These are phyloP conservation scores for Archips xylosteana DNA, from an alignment of 2,888 invertebrate species.

Conservation along the genomic window DNA sequence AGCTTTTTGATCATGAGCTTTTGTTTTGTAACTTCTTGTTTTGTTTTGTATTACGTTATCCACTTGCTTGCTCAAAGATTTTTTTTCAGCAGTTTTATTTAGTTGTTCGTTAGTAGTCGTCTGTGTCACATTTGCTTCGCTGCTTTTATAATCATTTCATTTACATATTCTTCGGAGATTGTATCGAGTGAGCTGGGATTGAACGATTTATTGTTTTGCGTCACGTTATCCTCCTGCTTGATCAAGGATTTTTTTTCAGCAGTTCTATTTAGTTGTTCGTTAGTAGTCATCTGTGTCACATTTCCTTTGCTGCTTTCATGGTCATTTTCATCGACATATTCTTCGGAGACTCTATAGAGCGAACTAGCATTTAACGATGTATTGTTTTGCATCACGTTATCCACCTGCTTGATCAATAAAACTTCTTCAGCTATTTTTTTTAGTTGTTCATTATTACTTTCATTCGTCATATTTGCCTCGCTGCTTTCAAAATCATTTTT, in stretches of 20 bases:
- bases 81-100: background rate
- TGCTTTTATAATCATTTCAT: too few species aligned
- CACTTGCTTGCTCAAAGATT: background rate
- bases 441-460: background rate
- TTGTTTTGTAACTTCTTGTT: background rate
- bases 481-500: too few species aligned
- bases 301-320: background rate
- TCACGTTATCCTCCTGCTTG: background rate
- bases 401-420: background rate
- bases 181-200: too few species aligned
- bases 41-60: too few species aligned
- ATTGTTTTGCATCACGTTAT: background rate
- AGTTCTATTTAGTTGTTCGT: background rate
- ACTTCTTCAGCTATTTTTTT: background rate
- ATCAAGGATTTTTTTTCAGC: background rate
- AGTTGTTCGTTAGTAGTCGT: background rate
- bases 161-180: too few species aligned
- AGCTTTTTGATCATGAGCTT: constrained; percentile 24
- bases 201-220: too few species aligned
- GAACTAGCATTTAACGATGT: background rate
- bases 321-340: background rate
- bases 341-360: background rate
- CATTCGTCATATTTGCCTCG: background rate
- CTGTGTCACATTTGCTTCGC: too few species aligned
- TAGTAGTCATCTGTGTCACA: background rate